phyloP scores from a whole-genome alignment of 30 jellyfish, hydroid and myxozoan species.

The Aurelia sp. region DNA sequence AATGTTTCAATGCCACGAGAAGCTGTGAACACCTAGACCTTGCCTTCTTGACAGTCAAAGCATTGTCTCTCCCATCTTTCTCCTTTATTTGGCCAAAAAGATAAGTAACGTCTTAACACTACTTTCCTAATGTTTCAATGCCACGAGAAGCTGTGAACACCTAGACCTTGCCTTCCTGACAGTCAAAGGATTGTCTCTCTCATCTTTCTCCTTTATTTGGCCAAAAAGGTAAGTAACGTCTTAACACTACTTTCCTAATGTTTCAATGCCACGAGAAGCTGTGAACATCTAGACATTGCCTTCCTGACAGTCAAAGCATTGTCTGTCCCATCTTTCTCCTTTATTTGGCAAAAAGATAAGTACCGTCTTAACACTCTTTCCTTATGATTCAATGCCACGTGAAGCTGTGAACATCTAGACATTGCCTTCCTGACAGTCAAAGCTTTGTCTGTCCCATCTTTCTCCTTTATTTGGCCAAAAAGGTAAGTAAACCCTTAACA shows the following conservation, averaged over 20 bases:
- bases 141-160: conserved; percentile 65
- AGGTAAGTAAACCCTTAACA: too few relatives aligned
- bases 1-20: conserved; percentile 55
- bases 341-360: too few relatives aligned
- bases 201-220: too few relatives aligned
- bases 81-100: not conserved
- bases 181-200: not conserved
- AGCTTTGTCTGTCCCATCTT: too few relatives aligned
- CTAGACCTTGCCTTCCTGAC: conserved; percentile 49
- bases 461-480: too few relatives aligned
- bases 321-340: too few relatives aligned
- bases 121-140: conserved; percentile 62
- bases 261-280: conserved; percentile 63
- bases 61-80: conserved; percentile 66
- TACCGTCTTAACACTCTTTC: not conserved
- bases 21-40: conserved; percentile 60
- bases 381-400: conserved; percentile 45
- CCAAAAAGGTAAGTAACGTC: too few relatives aligned
- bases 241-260: conserved; percentile 31
- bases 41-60: conserved; percentile 55
- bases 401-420: conserved; percentile 70
- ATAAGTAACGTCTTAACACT: too few relatives aligned
- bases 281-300: conserved; percentile 58
- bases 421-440: conserved; percentile 41
- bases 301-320: conserved; percentile 16